Conservation (phyloP, 2,113 vertebrate genomes). For the Perognathus longimembris region DNA sequence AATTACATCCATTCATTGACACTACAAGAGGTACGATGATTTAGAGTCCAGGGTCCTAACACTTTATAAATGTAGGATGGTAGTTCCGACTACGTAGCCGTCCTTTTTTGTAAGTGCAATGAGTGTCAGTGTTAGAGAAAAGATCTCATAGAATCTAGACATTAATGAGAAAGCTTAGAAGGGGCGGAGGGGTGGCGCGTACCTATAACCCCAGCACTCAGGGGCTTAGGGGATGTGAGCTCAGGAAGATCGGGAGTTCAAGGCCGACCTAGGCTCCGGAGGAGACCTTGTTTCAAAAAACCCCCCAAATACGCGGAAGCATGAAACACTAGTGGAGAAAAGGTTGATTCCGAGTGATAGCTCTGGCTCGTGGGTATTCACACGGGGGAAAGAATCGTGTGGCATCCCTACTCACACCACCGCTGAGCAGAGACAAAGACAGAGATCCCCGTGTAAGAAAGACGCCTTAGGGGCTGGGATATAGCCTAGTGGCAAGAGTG, state of each 20-base stretch:
- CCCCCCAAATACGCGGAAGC: background rate
- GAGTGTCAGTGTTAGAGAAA: background rate
- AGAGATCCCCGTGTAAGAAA: background rate
- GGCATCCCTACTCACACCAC: too few relatives aligned
- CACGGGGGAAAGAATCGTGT: background rate
- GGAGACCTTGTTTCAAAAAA: too few relatives aligned
- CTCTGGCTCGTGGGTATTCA: background rate
- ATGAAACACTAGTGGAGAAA: background rate
- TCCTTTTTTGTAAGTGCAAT: background rate
- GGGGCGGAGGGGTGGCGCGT: too few relatives aligned
- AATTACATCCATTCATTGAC: background rate
- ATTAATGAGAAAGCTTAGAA: background rate
- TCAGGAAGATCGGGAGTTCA: background rate
- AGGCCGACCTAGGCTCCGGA: too few relatives aligned
- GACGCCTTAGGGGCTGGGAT: background rate
- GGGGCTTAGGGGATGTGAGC: background rate
- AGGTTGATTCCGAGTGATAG: background rate
- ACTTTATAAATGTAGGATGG: background rate
- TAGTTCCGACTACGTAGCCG: background rate
- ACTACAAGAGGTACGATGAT: background rate
- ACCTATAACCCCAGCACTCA: background rate
- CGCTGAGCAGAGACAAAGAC: background rate
- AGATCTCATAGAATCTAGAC: background rate
- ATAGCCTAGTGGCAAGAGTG: too few relatives aligned
- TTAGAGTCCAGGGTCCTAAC: conserved; percentile 1